phyloP scores from a whole-genome alignment of 2,113 vertebrate genomes.

The Periophthalmodon schlosseri region DNA sequence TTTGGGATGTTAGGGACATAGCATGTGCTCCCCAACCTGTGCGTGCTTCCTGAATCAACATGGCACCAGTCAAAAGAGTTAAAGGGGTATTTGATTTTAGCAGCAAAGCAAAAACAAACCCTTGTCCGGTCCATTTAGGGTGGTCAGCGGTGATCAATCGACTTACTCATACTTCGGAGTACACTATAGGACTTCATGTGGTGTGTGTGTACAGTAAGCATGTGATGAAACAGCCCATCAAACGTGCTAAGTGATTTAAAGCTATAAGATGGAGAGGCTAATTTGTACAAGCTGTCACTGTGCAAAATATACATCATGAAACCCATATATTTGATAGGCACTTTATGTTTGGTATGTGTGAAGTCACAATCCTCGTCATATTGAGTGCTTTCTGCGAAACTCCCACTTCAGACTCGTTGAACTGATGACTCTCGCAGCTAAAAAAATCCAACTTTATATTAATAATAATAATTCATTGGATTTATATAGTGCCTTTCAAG shows the following conservation, averaged over 20 bases:
- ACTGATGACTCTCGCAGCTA: background rate
- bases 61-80: slow-evolving; percentile 12
- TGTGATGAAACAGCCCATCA: slow-evolving; percentile 27
- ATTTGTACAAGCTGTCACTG: slow-evolving; percentile 24
- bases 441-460: background rate
- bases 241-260: slow-evolving; percentile 11
- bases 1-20: slow-evolving; percentile 26
- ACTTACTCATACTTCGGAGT: slow-evolving; percentile 25
- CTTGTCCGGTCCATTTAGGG: slow-evolving; percentile 38
- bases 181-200: slow-evolving; percentile 32
- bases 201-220: slow-evolving; percentile 21
- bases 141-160: slow-evolving; percentile 22
- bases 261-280: slow-evolving; percentile 24
- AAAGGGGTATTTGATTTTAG: slow-evolving; percentile 42
- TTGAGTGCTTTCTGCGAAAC: background rate
- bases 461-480: too few relatives aligned
- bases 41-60: slow-evolving; percentile 31
- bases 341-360: background rate
- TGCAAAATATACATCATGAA: slow-evolving; percentile 26
- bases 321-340: background rate
- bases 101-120: slow-evolving; percentile 40
- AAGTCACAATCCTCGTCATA: background rate
- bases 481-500: too few relatives aligned
- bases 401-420: background rate
- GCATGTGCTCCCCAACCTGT: slow-evolving; percentile 31